Conservation (phyloP, 1,140 invertebrate genomes). For the Caenorhabditis brenneri region DNA sequence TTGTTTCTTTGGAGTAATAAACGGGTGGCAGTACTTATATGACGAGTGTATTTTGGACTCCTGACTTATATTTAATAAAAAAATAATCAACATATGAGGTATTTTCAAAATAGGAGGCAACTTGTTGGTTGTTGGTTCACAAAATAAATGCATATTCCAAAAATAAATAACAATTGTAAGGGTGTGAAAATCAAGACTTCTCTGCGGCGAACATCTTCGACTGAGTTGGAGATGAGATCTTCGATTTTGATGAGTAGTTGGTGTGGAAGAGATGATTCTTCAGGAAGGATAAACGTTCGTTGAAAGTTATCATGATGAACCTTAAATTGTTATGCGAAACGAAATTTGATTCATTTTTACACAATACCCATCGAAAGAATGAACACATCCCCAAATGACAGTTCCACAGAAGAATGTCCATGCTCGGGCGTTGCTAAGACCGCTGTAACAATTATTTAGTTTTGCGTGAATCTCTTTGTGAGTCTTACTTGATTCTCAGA, state of each 20-base stretch:
- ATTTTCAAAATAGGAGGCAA: too few species aligned
- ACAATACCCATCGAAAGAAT: not conserved
- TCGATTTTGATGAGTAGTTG: not conserved
- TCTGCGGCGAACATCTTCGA: not conserved
- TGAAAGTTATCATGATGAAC: not conserved
- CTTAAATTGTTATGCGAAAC: too few species aligned
- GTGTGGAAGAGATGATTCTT: not conserved
- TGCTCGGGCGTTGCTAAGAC: not conserved
- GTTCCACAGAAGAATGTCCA: slow-evolving; percentile 8
- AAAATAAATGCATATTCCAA: too few species aligned
- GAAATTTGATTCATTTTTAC: too few species aligned
- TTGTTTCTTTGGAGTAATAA: too few species aligned
- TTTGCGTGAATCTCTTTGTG: not conserved
- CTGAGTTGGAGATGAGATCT: not conserved
- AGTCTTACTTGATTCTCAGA: not conserved
- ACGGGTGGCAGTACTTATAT: not conserved
- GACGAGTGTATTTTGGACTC: not conserved
- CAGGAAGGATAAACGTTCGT: not conserved
- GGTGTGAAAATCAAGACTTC: too few species aligned
- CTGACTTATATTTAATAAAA: not conserved
- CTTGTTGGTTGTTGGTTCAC: too few species aligned
- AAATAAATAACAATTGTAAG: too few species aligned
- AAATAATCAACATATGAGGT: too few species aligned
- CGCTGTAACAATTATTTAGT: not conserved
- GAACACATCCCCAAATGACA: slow-evolving; percentile 8